Percentiles rank a stretch among this genome's conserved stretches.
phyloP scores from a whole-genome alignment of 2,797 vertebrate genomes.

The Chelonia mydas region DNA sequence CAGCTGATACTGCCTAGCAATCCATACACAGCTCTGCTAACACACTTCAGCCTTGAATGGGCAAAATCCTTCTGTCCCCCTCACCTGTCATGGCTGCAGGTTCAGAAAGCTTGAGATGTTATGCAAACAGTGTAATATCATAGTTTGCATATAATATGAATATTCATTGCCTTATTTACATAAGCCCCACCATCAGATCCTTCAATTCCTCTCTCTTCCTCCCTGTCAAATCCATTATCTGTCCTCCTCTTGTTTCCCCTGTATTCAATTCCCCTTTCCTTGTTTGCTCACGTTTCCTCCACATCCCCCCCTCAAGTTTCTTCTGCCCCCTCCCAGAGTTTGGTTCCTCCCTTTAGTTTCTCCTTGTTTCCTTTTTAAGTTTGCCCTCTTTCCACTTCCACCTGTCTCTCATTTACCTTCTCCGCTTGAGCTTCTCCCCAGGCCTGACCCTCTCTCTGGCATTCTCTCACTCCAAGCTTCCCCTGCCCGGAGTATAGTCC shows the following conservation, averaged over 20 bases:
- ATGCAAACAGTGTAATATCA: background rate
- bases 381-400: background rate
- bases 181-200: background rate
- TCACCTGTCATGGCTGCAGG: background rate
- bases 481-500: too few relatives aligned
- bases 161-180: slow-evolving; percentile 15
- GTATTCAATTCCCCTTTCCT: background rate
- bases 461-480: background rate
- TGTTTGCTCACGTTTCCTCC: background rate
- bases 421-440: background rate
- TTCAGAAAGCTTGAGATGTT: background rate
- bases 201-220: background rate
- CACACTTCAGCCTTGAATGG: background rate
- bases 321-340: background rate
- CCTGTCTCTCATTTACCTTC: background rate
- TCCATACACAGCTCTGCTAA: background rate
- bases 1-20: background rate
- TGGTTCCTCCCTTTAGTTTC: background rate
- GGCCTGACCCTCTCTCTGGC: background rate
- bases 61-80: background rate
- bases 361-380: background rate
- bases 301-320: background rate
- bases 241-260: background rate
- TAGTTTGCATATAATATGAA: background rate
- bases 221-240: background rate